Percentiles rank a stretch among this genome's conserved stretches.
Evolutionary conservation across 2,113 vertebrate species (phyloP).

Genomic region (Candoia aspera): DNA sequence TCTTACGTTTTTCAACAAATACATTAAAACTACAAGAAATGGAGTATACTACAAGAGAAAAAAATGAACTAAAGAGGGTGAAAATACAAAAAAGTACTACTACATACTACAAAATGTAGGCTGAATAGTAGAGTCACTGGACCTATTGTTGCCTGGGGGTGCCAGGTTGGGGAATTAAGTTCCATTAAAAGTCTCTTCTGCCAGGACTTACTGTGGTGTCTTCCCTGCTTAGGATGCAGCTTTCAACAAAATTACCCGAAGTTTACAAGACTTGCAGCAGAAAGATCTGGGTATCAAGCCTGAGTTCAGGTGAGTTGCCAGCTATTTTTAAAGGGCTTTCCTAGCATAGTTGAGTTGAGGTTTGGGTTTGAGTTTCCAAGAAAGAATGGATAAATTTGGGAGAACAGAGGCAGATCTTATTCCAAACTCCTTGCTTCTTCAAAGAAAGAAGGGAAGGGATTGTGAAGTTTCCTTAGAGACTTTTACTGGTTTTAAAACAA

Average conservation of each 20-base stretch:
- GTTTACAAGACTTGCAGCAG: slow-evolving; percentile 94
- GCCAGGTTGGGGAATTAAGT: not conserved
- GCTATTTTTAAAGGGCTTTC: not conserved
- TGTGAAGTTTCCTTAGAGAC: not conserved
- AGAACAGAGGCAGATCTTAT: not conserved
- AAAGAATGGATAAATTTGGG: not conserved
- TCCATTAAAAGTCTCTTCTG: not conserved
- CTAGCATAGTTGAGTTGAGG: not conserved
- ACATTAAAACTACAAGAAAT: too few species aligned
- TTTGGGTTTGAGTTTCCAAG: too few species aligned
- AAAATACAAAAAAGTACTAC: too few species aligned
- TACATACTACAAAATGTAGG: not conserved
- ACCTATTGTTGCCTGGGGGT: not conserved
- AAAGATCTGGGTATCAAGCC: slow-evolving; percentile 93
- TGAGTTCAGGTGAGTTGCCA: slow-evolving; percentile 84
- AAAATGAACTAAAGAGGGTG: too few species aligned
- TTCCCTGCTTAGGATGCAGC: slow-evolving; percentile 85
- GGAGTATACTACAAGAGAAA: too few species aligned
- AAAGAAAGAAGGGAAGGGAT: not conserved
- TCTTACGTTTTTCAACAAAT: too few species aligned
- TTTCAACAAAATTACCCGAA: slow-evolving; percentile 95
- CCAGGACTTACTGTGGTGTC: slow-evolving; percentile 21
- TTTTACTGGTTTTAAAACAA: not conserved
- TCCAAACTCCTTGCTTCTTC: not conserved
- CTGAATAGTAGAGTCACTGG: not conserved